Percentiles rank a stretch among this genome's conserved stretches.
phyloP scores from a whole-genome alignment of 30 jellyfish, hydroid and myxozoan genomes.

The Sanderia malayensis region DNA sequence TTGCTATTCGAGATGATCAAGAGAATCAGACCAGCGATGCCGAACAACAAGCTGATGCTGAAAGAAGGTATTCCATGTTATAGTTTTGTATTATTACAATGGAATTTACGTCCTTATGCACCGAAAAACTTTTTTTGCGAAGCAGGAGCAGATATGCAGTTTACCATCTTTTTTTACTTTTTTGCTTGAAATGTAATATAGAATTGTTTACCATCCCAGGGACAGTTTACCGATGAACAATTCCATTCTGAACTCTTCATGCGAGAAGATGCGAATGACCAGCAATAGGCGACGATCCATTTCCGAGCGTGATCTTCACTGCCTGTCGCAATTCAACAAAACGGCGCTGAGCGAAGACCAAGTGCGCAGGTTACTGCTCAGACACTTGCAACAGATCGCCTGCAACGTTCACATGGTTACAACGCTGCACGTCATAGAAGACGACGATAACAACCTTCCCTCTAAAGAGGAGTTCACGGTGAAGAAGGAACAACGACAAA shows the following conservation, averaged over 20 bases:
- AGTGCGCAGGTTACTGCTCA: slow-evolving; percentile 22
- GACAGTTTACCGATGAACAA: not conserved
- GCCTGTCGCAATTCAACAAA: slow-evolving; percentile 17
- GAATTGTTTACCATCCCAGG: too few relatives aligned
- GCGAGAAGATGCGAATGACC: not conserved
- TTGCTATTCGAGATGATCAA: slow-evolving; percentile 24
- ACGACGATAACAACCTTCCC: not conserved
- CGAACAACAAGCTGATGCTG: not conserved
- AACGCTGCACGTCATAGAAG: slow-evolving; percentile 27
- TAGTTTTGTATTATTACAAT: too few relatives aligned
- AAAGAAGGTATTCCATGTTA: slow-evolving; percentile 12
- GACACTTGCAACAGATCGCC: slow-evolving; percentile 61
- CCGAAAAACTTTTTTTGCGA: too few relatives aligned
- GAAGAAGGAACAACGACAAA: slow-evolving; percentile 52
- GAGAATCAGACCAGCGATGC: not conserved
- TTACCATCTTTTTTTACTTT: too few relatives aligned
- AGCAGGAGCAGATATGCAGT: too few relatives aligned
- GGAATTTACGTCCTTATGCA: too few relatives aligned
- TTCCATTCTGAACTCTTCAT: not conserved
- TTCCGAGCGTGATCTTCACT: slow-evolving; percentile 31
- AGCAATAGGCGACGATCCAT: slow-evolving; percentile 5
- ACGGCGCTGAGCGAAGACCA: slow-evolving; percentile 38
- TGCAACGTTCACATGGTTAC: slow-evolving; percentile 70
- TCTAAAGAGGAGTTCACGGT: slow-evolving; percentile 38
- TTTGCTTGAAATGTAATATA: too few relatives aligned